Evolutionary conservation across 1,140 invertebrate species (phyloP).

Genomic region (Microvelia longipes): DNA sequence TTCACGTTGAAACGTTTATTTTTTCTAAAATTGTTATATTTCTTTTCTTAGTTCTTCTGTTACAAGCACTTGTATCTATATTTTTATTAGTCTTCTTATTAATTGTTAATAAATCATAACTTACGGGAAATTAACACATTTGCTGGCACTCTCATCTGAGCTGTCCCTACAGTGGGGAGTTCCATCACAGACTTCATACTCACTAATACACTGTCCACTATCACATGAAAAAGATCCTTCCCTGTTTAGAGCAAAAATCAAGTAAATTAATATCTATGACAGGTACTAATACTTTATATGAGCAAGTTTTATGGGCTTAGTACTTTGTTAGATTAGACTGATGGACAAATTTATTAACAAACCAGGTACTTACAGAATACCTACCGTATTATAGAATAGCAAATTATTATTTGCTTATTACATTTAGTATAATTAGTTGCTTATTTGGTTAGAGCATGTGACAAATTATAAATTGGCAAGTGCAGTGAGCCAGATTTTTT

Average conservation of each 20-base stretch:
- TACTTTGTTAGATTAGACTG: not conserved
- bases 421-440: not conserved
- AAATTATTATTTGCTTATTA: not conserved
- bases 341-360: not conserved
- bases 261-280: not conserved
- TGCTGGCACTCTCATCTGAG: constrained; percentile 19
- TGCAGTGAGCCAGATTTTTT: too few species aligned
- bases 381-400: not conserved
- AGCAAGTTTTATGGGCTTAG: not conserved
- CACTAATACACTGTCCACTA: constrained; percentile 29
- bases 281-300: too few species aligned
- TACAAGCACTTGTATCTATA: not conserved
- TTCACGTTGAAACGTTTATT: not conserved
- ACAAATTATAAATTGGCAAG: too few species aligned
- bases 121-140: constrained; percentile 13
- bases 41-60: not conserved
- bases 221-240: constrained; percentile 10
- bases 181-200: constrained; percentile 18
- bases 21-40: not conserved
- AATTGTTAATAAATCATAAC: not conserved
- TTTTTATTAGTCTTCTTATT: not conserved
- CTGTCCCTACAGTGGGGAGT: constrained; percentile 17
- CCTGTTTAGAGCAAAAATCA: constrained; percentile 5
- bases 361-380: not conserved
- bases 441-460: not conserved